Conservation (phyloP, 2,888 invertebrate genomes). For the Xestia ashworthii region DNA sequence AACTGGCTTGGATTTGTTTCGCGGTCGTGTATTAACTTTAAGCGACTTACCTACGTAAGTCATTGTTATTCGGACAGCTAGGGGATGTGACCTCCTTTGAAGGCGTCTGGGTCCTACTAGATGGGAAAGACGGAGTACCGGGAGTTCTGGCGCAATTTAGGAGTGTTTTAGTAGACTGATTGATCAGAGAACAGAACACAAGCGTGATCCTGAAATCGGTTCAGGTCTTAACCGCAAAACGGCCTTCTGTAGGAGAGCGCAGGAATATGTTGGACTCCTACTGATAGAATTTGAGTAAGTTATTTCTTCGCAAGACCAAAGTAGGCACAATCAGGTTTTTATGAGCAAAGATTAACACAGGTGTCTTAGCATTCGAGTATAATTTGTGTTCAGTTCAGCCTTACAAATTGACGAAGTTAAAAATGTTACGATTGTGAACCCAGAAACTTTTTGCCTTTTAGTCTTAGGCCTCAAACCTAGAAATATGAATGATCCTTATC, state of each 20-base stretch:
- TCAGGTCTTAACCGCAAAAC: background rate
- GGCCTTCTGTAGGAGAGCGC: background rate
- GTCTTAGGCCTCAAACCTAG: background rate
- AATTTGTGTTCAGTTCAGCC: background rate
- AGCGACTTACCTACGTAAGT: background rate
- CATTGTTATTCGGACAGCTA: background rate
- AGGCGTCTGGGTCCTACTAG: background rate
- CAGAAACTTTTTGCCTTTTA: background rate
- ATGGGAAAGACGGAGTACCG: background rate
- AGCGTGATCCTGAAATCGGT: background rate
- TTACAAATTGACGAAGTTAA: background rate
- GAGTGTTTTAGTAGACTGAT: background rate
- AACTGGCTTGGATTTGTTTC: constrained; percentile 21
- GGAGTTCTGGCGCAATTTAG: no score
- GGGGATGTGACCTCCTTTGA: background rate
- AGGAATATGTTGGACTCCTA: background rate
- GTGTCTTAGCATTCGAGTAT: background rate
- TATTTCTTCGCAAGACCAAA: background rate
- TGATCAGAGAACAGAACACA: background rate
- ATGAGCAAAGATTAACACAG: background rate
- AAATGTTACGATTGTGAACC: background rate
- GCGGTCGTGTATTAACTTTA: constrained; percentile 26
- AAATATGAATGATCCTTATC: background rate
- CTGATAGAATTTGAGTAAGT: background rate
- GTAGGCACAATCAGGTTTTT: background rate